A percentile compares a stretch with the other conserved stretches of the same genome.
These are phyloP conservation scores for Saguinus imperator DNA, from an alignment of 2,113 vertebrate species.

Conservation along the genomic window DNA sequence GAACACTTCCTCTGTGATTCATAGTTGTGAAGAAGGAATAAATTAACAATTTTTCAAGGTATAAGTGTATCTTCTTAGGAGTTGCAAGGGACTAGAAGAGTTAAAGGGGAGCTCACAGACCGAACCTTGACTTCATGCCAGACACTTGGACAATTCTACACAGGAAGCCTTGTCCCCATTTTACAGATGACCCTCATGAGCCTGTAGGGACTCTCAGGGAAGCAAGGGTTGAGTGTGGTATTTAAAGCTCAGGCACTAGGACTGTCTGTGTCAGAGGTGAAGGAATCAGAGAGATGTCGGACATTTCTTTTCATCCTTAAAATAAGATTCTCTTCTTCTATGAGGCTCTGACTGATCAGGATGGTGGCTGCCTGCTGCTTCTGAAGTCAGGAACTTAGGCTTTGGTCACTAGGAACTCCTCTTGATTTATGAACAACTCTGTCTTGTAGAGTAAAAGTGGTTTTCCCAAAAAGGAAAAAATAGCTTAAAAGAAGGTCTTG, in stretches of 20 bases:
- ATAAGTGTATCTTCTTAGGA: background rate
- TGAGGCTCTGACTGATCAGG: background rate
- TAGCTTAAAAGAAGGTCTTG: slow-evolving; percentile 66
- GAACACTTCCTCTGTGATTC: background rate
- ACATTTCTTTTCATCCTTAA: background rate
- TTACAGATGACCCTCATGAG: background rate
- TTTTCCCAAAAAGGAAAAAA: slow-evolving; percentile 69
- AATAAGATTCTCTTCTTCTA: background rate
- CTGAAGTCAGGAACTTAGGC: slow-evolving; percentile 33
- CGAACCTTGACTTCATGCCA: background rate
- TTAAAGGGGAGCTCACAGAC: background rate
- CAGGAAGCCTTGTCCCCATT: background rate
- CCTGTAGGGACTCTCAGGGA: background rate
- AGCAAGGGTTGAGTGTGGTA: background rate
- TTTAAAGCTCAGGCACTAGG: background rate
- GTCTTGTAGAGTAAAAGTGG: slow-evolving; percentile 63
- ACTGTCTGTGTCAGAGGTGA: slow-evolving; percentile 18
- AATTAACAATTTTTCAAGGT: background rate
- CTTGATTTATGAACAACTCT: slow-evolving; percentile 74
- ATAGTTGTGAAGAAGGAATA: background rate
- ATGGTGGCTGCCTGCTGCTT: background rate
- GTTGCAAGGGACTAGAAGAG: background rate
- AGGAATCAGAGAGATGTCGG: background rate
- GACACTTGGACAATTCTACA: background rate
- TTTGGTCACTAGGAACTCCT: slow-evolving; percentile 51